Evolutionary conservation across 2,113 vertebrate species (phyloP).

Genomic region (Aegithalos caudatus): DNA sequence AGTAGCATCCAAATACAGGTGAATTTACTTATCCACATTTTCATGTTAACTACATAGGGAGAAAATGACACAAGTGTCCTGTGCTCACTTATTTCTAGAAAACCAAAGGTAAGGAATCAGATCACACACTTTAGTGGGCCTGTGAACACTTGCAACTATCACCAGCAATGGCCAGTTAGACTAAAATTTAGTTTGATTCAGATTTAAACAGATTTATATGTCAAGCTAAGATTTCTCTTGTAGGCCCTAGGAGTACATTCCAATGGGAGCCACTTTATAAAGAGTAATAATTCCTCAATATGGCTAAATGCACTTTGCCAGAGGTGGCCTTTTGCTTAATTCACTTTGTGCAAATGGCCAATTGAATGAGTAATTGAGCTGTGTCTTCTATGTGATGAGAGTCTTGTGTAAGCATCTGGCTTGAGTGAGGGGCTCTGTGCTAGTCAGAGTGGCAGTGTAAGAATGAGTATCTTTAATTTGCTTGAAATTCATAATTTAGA

Average conservation of each 20-base stretch:
- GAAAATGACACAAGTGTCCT: background rate
- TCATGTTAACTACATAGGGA: background rate
- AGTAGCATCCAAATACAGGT: background rate
- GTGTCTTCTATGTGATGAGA: background rate
- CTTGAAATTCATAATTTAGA: background rate
- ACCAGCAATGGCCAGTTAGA: background rate
- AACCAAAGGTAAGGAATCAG: background rate
- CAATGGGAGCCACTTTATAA: background rate
- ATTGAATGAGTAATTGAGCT: background rate
- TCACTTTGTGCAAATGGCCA: background rate
- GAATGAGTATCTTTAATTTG: background rate
- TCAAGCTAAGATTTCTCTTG: background rate
- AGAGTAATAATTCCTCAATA: background rate
- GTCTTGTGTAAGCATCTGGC: background rate
- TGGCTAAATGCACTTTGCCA: background rate
- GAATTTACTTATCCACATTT: background rate
- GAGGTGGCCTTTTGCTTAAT: conserved; percentile 4
- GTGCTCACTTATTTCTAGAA: background rate
- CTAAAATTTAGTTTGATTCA: background rate
- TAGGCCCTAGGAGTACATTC: background rate
- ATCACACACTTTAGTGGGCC: background rate
- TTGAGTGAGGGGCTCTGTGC: background rate
- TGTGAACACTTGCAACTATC: background rate
- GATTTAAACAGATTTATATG: background rate
- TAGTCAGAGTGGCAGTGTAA: background rate